Evolutionary conservation across 2,888 invertebrate species (phyloP).

Genomic region (Melolontha melolontha): DNA sequence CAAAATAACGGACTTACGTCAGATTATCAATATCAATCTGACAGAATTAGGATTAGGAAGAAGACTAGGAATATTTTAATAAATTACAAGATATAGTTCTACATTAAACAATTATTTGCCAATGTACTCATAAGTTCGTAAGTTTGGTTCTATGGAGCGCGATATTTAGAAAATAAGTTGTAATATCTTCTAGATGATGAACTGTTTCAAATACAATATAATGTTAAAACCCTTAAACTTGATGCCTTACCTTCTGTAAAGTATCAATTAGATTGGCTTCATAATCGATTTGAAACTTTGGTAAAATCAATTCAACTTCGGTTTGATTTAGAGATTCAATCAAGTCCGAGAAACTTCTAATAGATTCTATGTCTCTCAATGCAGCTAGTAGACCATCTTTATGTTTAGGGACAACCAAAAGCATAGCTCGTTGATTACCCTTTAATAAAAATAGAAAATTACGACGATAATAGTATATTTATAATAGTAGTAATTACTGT

Average conservation of each 20-base stretch:
- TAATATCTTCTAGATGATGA: too few relatives aligned
- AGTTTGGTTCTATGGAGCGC: too few relatives aligned
- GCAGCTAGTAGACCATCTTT: constrained; percentile 67
- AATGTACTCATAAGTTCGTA: too few relatives aligned
- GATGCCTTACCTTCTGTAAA: constrained; percentile 66
- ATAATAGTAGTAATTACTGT: constrained; percentile 67
- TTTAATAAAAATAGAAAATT: constrained; percentile 55
- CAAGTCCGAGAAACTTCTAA: constrained; percentile 67
- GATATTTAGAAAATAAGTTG: too few relatives aligned
- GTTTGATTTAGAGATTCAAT: constrained; percentile 64
- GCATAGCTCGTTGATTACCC: constrained; percentile 74
- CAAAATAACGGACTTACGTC: too few relatives aligned
- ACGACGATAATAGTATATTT: constrained; percentile 47
- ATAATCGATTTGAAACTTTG: constrained; percentile 73
- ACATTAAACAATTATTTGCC: too few relatives aligned
- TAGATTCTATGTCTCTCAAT: constrained; percentile 70
- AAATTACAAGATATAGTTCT: too few relatives aligned
- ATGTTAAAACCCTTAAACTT: too few relatives aligned
- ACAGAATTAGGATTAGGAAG: too few relatives aligned
- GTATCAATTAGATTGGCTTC: constrained; percentile 67
- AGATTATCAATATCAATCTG: too few relatives aligned
- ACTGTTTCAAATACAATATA: too few relatives aligned
- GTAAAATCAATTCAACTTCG: constrained; percentile 70
- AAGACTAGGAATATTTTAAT: too few relatives aligned
- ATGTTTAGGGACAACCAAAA: constrained; percentile 71